These are phyloP conservation scores for Coelopa pilipes DNA, from an alignment of 2,888 invertebrate genomes.

Conservation along the genomic window DNA sequence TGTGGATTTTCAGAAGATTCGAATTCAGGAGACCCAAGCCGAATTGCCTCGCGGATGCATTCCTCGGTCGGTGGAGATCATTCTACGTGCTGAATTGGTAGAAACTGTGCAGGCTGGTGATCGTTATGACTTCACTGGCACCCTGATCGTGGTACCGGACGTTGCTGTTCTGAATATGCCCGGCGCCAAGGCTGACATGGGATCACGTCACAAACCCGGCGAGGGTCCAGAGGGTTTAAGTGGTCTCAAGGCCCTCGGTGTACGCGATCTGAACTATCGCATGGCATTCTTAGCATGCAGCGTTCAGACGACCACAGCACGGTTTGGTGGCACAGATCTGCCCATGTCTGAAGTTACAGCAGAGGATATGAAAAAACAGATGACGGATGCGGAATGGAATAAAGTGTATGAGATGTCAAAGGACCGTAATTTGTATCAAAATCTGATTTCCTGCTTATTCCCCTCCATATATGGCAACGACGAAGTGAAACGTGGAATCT, in stretches of 20 bases:
- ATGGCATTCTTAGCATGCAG: constrained; percentile 95
- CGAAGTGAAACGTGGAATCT: constrained; percentile 91
- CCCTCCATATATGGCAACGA: constrained; percentile 97
- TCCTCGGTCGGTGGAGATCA: constrained; percentile 94
- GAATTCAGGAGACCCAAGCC: constrained; percentile 97
- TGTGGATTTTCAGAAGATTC: constrained; percentile 97
- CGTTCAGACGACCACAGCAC: constrained; percentile 85
- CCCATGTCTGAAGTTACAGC: constrained; percentile 89
- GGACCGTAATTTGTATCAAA: constrained; percentile 89
- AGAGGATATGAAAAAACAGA: constrained; percentile 91
- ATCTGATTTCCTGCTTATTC: constrained; percentile 91
- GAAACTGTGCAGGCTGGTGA: constrained; percentile 86
- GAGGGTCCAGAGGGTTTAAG: constrained; percentile 86
- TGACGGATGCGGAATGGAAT: constrained; percentile 94
- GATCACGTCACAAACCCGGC: constrained; percentile 77
- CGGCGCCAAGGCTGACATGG: constrained; percentile 83
- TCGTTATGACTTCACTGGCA: constrained; percentile 92
- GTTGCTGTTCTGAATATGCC: constrained; percentile 87
- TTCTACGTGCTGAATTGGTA: constrained; percentile 94
- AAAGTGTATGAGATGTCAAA: constrained; percentile 97
- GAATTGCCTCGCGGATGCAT: constrained; percentile 97
- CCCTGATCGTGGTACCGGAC: constrained; percentile 97
- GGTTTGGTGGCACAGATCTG: constrained; percentile 88
- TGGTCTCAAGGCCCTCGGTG: constrained; percentile 84
- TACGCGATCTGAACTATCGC: constrained; percentile 83